phyloP scores from a whole-genome alignment of 1,140 invertebrate genomes.

The Lordiphosa clarofinis region DNA sequence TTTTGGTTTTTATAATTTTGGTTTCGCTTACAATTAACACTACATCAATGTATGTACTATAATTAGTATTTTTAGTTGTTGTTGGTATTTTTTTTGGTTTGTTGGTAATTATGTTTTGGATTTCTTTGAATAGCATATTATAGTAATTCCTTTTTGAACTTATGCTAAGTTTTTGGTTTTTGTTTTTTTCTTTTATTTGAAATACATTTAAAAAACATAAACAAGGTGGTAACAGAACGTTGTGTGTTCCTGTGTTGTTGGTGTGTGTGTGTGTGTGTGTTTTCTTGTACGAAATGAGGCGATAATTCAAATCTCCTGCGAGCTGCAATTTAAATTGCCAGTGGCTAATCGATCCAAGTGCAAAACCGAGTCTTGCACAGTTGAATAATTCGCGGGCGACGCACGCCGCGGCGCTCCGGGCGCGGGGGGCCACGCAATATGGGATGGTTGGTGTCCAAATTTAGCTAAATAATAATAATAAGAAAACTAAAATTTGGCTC shows the following conservation, averaged over 20 bases:
- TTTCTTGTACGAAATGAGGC: slow-evolving; percentile 49
- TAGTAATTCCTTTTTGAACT: slow-evolving; percentile 56
- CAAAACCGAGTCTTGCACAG: slow-evolving; percentile 6
- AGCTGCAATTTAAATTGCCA: slow-evolving; percentile 61
- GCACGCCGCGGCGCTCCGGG: slow-evolving; percentile 14
- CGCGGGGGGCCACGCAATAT: slow-evolving; percentile 50
- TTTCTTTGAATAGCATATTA: slow-evolving; percentile 78
- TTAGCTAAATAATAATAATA: slow-evolving; percentile 39
- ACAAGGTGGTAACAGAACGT: slow-evolving; percentile 46
- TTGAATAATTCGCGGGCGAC: slow-evolving; percentile 26
- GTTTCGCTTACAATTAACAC: slow-evolving; percentile 67
- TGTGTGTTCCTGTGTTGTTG: slow-evolving; percentile 39
- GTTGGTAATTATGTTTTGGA: slow-evolving; percentile 78
- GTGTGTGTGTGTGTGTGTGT: slow-evolving; percentile 25
- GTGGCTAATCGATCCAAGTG: slow-evolving; percentile 60
- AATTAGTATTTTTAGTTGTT: slow-evolving; percentile 78
- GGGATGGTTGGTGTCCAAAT: slow-evolving; percentile 25
- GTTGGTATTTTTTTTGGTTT: slow-evolving; percentile 40
- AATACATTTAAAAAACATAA: slow-evolving; percentile 69
- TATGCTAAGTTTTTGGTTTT: slow-evolving; percentile 40
- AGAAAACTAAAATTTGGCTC: slow-evolving; percentile 34
- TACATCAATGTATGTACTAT: slow-evolving; percentile 78
- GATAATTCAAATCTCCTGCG: slow-evolving; percentile 65
- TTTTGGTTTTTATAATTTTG: slow-evolving; percentile 21
- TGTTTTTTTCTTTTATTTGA: slow-evolving; percentile 38